phyloP scores from a whole-genome alignment of 2,888 invertebrate species.

The Watsonalla cultraria region DNA sequence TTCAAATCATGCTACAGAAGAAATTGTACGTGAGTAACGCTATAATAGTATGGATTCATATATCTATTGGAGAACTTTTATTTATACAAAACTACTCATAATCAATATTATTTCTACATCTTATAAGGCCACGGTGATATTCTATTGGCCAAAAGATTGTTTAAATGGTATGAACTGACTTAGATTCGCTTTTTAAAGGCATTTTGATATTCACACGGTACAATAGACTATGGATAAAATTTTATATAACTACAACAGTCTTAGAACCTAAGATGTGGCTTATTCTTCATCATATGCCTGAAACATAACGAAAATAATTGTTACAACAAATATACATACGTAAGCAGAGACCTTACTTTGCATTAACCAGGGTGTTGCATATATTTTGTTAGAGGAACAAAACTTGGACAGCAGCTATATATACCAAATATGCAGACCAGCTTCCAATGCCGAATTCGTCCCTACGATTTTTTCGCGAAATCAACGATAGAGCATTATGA shows the following conservation, averaged over 20 bases:
- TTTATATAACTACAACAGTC: slow-evolving; percentile 50
- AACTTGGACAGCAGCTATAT: no score
- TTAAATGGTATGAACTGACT: slow-evolving; percentile 63
- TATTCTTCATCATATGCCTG: slow-evolving; percentile 93
- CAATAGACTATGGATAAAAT: slow-evolving; percentile 52
- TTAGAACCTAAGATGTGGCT: slow-evolving; percentile 90
- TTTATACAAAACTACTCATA: background rate
- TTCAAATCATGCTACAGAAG: background rate
- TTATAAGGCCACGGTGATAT: background rate
- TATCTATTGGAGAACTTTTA: background rate
- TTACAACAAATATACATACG: no score
- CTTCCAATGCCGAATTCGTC: no score
- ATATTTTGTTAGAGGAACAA: no score
- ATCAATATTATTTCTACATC: background rate
- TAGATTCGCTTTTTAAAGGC: slow-evolving; percentile 55
- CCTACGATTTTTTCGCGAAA: no score
- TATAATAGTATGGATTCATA: background rate
- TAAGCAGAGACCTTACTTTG: no score
- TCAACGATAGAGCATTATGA: no score
- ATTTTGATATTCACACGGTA: slow-evolving; percentile 56
- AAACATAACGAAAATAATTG: slow-evolving; percentile 53
- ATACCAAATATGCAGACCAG: no score
- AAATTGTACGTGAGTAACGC: background rate
- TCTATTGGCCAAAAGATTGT: slow-evolving; percentile 44
- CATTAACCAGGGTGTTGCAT: no score